Evolutionary conservation across 2,888 invertebrate species (phyloP).

Genomic region (Ornithoptera priamus): DNA sequence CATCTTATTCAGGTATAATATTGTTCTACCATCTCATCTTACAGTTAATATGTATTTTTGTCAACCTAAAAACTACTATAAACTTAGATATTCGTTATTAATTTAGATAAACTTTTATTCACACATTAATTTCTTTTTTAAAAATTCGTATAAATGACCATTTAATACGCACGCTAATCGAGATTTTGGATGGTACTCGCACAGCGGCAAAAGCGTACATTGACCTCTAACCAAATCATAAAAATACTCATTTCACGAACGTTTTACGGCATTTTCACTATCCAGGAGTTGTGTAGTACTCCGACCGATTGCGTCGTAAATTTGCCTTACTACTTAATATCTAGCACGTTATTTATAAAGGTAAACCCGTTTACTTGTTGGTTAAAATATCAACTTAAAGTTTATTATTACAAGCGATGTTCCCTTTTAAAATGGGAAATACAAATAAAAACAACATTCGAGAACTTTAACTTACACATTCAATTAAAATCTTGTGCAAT

Average conservation of each 20-base stretch:
- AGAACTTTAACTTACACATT: no score
- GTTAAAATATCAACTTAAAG: not conserved
- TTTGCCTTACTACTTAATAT: not conserved
- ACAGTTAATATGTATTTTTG: not conserved
- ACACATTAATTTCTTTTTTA: no score
- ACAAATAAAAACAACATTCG: no score
- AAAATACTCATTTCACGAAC: not conserved
- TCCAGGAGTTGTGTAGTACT: not conserved
- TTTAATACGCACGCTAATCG: not conserved
- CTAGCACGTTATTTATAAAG: not conserved
- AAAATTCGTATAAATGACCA: no score
- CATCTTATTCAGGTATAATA: not conserved
- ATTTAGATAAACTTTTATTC: not conserved
- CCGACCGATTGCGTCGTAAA: not conserved
- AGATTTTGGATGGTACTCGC: slow-evolving; percentile 14
- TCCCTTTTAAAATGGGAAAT: no score
- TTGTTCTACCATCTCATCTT: not conserved
- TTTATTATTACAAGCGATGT: not conserved
- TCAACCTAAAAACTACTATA: not conserved
- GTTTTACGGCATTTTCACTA: not conserved
- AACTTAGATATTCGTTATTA: not conserved
- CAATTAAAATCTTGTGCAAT: not conserved
- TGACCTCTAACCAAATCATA: slow-evolving; percentile 1
- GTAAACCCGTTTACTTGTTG: not conserved
- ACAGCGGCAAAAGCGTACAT: not conserved